A percentile compares a stretch with the other conserved stretches of the same genome.
These are phyloP conservation scores for Tupiocoris notatus DNA, from an alignment of 2,888 invertebrate species.

Conservation along the genomic window DNA sequence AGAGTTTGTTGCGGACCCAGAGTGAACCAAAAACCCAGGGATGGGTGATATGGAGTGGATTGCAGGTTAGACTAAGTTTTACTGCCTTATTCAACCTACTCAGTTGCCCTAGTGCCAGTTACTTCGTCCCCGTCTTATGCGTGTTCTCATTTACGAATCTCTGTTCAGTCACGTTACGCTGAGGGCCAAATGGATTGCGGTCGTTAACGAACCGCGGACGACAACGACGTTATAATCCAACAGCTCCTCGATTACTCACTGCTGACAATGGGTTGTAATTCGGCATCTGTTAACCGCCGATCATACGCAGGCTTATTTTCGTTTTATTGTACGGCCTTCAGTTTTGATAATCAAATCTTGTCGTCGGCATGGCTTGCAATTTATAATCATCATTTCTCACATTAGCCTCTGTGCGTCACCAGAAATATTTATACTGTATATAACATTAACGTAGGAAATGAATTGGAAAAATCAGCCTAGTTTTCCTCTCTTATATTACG, in stretches of 20 bases:
- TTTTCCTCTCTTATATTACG: too few relatives aligned
- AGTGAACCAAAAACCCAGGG: background rate
- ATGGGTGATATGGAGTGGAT: background rate
- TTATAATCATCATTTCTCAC: too few relatives aligned
- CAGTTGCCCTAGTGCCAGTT: background rate
- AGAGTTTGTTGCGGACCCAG: background rate
- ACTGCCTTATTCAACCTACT: background rate
- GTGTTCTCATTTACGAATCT: background rate
- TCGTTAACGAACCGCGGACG: conserved; percentile 10
- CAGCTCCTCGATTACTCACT: background rate
- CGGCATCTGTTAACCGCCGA: background rate
- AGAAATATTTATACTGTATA: too few relatives aligned
- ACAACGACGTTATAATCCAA: background rate
- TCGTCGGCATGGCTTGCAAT: too few relatives aligned
- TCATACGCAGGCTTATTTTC: background rate
- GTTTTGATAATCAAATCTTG: background rate
- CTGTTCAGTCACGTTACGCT: background rate
- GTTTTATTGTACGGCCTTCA: background rate
- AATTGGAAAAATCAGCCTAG: too few relatives aligned
- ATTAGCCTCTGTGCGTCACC: too few relatives aligned
- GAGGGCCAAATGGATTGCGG: conserved; percentile 13
- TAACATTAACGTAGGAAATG: too few relatives aligned
- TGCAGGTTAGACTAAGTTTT: background rate
- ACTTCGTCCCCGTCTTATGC: background rate
- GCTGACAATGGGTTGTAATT: background rate